Conservation (phyloP, 1,140 invertebrate genomes). For the Ctenoplectra terminalis region DNA sequence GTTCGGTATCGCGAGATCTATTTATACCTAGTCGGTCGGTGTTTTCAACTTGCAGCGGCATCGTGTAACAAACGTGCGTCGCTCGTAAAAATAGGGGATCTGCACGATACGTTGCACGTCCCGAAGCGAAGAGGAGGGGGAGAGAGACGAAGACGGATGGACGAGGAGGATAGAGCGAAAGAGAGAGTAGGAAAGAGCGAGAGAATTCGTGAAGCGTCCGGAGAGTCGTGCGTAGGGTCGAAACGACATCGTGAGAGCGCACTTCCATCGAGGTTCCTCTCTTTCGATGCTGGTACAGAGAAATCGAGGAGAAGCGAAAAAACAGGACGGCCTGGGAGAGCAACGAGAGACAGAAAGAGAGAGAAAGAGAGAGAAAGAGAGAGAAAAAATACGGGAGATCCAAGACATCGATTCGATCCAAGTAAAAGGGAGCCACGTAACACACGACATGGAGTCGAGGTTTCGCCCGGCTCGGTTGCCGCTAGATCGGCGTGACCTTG, state of each 20-base stretch:
- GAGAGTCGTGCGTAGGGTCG: slow-evolving; percentile 40
- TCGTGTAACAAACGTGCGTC: slow-evolving; percentile 66
- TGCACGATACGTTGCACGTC: slow-evolving; percentile 42
- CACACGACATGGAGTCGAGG: no score
- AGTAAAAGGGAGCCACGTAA: background rate
- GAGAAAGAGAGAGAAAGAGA: background rate
- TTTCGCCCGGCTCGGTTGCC: background rate
- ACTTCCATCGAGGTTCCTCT: slow-evolving; percentile 7
- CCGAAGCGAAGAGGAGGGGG: background rate
- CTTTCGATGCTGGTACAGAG: background rate
- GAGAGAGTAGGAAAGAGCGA: slow-evolving; percentile 3
- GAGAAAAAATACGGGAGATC: background rate
- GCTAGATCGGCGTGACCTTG: slow-evolving; percentile 39
- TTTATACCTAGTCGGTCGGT: slow-evolving; percentile 67
- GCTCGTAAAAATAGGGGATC: slow-evolving; percentile 66
- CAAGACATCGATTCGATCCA: background rate
- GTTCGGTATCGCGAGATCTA: slow-evolving; percentile 60
- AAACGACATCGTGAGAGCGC: slow-evolving; percentile 33
- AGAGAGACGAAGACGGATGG: background rate
- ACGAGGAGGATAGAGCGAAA: background rate
- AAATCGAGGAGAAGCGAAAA: slow-evolving; percentile 1
- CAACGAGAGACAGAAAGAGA: background rate
- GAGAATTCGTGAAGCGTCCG: slow-evolving; percentile 29
- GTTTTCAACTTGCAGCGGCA: slow-evolving; percentile 68
- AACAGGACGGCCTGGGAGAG: background rate